phyloP scores from a whole-genome alignment of 2,113 vertebrate genomes.

The Sarotherodon lohbergeri region DNA sequence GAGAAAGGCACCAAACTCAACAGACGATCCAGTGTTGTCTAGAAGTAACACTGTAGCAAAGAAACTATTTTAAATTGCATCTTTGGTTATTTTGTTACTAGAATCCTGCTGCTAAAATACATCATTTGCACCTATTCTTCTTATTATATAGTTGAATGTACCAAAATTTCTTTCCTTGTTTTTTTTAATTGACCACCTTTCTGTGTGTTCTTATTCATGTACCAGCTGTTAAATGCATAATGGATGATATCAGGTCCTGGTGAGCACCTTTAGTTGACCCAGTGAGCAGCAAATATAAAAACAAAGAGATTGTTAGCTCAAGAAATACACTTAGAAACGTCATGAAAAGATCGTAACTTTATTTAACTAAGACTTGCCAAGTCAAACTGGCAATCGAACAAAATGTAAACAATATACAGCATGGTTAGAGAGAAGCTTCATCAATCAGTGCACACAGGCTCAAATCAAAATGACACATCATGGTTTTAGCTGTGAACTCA shows the following conservation, averaged over 20 bases:
- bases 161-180: not conserved
- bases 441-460: not conserved
- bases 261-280: not conserved
- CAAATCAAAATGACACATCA: not conserved
- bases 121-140: accelerated
- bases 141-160: not conserved
- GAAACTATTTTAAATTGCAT: not conserved
- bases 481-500: not conserved
- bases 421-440: not conserved
- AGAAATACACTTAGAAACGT: not conserved
- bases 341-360: not conserved
- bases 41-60: not conserved
- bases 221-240: not conserved
- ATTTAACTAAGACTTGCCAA: not conserved
- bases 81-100: not conserved
- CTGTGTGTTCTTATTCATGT: not conserved
- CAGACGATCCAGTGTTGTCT: not conserved
- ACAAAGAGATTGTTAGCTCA: not conserved
- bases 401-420: not conserved
- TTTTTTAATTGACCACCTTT: not conserved
- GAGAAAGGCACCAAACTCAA: not conserved
- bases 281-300: not conserved
- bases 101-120: not conserved
- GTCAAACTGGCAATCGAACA: not conserved
- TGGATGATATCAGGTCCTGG: not conserved